Percentiles rank a stretch among this genome's conserved stretches.
These are phyloP conservation scores for Palythoa caribaeorum DNA, from an alignment of 92 coral and sea anemone species.

Conservation along the genomic window DNA sequence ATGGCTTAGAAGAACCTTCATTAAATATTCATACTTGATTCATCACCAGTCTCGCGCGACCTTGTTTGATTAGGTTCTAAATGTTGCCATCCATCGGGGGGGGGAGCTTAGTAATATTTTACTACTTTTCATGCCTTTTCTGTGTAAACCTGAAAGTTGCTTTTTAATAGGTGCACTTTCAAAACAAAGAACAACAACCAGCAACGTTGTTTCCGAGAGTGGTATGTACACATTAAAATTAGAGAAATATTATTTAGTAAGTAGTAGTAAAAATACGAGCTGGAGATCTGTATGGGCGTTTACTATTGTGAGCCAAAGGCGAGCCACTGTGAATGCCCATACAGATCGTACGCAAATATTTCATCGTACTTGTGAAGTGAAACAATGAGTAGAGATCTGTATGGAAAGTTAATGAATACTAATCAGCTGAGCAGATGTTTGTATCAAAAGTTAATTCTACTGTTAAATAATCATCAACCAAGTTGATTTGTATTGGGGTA, in stretches of 20 bases:
- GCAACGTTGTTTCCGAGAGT: constrained; percentile 17
- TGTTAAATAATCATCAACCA: constrained; percentile 13
- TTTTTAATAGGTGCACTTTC: constrained; percentile 14
- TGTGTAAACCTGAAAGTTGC: constrained; percentile 16
- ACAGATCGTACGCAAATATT: constrained; percentile 11
- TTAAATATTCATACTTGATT: too few species aligned
- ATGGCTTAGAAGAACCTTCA: too few species aligned
- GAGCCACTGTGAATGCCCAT: constrained; percentile 18
- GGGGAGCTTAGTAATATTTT: not conserved
- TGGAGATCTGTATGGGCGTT: constrained; percentile 17
- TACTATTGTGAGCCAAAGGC: constrained; percentile 16
- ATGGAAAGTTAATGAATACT: constrained; percentile 13
- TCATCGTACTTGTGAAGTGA: constrained; percentile 16
- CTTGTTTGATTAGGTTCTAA: too few species aligned
- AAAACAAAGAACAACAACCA: constrained; percentile 14
- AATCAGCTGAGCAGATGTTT: constrained; percentile 16
- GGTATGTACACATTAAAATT: constrained; percentile 13
- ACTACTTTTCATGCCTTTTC: constrained; percentile 7
- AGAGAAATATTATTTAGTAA: constrained; percentile 8
- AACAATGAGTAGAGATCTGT: constrained; percentile 15
- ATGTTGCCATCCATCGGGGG: too few species aligned
- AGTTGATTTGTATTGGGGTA: constrained; percentile 12
- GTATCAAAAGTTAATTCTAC: constrained; percentile 13
- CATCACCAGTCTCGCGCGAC: too few species aligned
- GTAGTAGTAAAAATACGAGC: constrained; percentile 15